Percentiles rank a stretch among this genome's conserved stretches.
These are phyloP conservation scores for Cacatua alba DNA, from an alignment of 2,113 vertebrate genomes.

Conservation along the genomic window DNA sequence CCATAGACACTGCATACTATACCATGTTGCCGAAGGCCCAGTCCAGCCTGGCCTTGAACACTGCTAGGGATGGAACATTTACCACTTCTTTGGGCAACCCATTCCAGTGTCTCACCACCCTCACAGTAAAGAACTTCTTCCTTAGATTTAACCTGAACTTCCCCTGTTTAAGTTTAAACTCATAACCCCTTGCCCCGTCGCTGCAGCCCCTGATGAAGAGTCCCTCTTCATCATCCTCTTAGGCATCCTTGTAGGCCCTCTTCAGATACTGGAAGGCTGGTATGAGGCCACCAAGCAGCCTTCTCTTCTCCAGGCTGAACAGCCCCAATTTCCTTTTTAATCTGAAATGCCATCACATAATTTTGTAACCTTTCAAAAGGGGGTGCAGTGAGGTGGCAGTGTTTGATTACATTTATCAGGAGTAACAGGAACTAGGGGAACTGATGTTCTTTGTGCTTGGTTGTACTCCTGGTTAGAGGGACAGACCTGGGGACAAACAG, in stretches of 20 bases:
- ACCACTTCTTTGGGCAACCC: background rate
- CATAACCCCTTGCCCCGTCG: background rate
- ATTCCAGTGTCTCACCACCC: background rate
- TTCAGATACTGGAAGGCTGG: background rate
- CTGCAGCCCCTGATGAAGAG: background rate
- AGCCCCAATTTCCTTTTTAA: constrained; percentile 11
- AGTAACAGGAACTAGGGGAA: background rate
- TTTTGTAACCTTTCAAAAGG: constrained; percentile 37
- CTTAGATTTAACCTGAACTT: background rate
- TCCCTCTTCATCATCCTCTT: background rate
- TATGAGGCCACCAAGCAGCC: background rate
- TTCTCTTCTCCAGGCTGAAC: background rate
- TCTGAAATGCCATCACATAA: background rate
- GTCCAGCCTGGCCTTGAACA: background rate
- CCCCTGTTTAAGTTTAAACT: background rate
- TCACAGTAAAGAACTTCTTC: background rate
- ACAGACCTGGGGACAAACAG: background rate
- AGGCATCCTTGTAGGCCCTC: background rate
- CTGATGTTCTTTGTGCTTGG: background rate
- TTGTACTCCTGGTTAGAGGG: background rate
- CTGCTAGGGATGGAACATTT: background rate
- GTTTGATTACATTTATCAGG: background rate
- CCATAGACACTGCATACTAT: background rate
- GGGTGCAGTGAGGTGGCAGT: background rate
- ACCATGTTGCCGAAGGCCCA: background rate